Evolutionary conservation across 2,113 vertebrate genomes (phyloP), one percentile per base, ranked within the genome.

Genomic region (Antennarius striatus): DNA sequence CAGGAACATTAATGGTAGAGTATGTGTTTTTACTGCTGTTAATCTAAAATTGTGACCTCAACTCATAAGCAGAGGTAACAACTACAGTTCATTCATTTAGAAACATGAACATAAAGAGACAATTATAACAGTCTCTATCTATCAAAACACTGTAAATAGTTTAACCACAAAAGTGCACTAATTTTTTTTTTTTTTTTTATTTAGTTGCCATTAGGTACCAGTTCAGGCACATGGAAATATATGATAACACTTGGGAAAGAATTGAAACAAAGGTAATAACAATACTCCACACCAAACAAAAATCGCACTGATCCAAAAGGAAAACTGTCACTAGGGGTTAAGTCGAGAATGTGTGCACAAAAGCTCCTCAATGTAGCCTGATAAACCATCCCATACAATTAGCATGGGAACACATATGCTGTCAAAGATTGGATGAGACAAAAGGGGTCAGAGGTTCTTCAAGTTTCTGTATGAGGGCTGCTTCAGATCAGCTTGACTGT

Each of bases 401-500:
- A 89, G 87, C 79, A 89, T 89, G 88, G 85, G 83, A 90, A 91
- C 89, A 90, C 83, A 84, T 89, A 85, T 71, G 83, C 77, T 63
- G 77, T 86, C 80, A 90, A 89, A 88, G 86, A 85, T 48, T 71
- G 63, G 58, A 29, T 46, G 65, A 81, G 78, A 90, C 83, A 89
- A 89, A 89, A 82, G 73, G 75, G 90, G 87, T 88, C 81, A 89
- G 77, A 90, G 81, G 90, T 88, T 91, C 83, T 75, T 81, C 73
- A 69, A 81, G 87, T 86, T 86, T 90, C 75, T 85, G 77, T 85
- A 80, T 87, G 73, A 81, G 70, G 82, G 42, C 56, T 12, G 77
- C 83, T 80, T 91, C 85, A 86, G 90, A 91, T 91, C 86, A 87
- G 86, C 81, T 85, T 88, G 87, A 88, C 86, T 86, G 73, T 86